These are phyloP conservation scores for Hypsopygia costalis DNA, from an alignment of 2,888 invertebrate genomes.

Conservation along the genomic window DNA sequence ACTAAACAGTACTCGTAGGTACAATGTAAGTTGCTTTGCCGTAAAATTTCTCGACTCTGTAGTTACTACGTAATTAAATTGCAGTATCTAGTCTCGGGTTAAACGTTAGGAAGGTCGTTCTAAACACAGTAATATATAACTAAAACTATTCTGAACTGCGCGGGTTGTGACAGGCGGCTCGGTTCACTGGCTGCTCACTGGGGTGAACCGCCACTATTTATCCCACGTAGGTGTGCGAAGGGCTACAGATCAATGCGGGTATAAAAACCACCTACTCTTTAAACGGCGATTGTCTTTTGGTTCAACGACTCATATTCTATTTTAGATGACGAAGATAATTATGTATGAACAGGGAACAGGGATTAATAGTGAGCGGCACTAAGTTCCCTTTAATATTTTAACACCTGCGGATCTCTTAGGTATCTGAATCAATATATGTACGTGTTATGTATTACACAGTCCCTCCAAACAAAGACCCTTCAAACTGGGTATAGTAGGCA, in stretches of 20 bases:
- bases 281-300: slow-evolving; percentile 28
- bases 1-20: too few relatives aligned
- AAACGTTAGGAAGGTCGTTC: slow-evolving; percentile 8
- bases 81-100: slow-evolving; percentile 9
- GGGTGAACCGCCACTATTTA: slow-evolving; percentile 35
- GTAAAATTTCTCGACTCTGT: neutral
- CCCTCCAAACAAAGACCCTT: too few relatives aligned
- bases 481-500: too few relatives aligned
- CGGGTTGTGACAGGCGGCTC: slow-evolving; percentile 43
- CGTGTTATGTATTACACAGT: too few relatives aligned
- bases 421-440: too few relatives aligned
- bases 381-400: too few relatives aligned
- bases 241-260: slow-evolving; percentile 33
- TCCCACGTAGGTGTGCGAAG: slow-evolving; percentile 44
- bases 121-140: slow-evolving; percentile 13
- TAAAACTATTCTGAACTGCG: slow-evolving; percentile 43
- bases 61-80: slow-evolving; percentile 11
- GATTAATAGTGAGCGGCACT: too few relatives aligned
- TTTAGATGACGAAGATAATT: slow-evolving; percentile 4
- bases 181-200: slow-evolving; percentile 66
- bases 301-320: slow-evolving; percentile 28
- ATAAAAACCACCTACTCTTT: slow-evolving; percentile 35
- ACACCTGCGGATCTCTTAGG: too few relatives aligned
- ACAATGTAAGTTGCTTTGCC: neutral
- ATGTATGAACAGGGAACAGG: too few relatives aligned